Conservation (phyloP, 2,113 vertebrate genomes). For the Atlantisia rogersi region DNA sequence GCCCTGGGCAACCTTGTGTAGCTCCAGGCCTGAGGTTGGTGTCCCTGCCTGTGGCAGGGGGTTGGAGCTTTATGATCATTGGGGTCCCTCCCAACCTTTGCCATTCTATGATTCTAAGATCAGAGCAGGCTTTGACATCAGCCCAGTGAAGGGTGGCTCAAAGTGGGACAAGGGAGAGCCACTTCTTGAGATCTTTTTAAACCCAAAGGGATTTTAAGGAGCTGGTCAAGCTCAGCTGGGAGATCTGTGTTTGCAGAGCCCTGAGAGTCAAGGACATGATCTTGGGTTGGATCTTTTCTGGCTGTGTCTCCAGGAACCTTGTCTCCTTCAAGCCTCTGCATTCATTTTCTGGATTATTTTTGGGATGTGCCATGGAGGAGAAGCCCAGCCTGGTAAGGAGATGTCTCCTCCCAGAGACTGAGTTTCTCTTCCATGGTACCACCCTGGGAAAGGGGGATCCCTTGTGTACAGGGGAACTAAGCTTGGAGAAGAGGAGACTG, state of each 20-base stretch:
- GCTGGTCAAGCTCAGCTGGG: fast-evolving
- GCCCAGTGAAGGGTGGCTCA: background rate
- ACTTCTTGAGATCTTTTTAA: background rate
- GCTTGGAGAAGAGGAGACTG: too few species aligned
- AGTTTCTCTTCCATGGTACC: background rate
- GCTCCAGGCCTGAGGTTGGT: too few species aligned
- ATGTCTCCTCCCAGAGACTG: background rate
- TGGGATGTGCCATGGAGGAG: background rate
- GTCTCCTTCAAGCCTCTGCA: background rate
- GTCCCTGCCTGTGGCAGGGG: too few species aligned
- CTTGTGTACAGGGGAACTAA: background rate
- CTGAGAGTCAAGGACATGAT: background rate
- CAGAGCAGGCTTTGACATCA: background rate
- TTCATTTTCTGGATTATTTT: background rate
- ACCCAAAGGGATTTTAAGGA: background rate
- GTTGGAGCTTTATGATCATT: too few species aligned
- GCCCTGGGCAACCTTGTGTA: too few species aligned
- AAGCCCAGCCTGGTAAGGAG: background rate
- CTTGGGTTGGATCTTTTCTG: background rate
- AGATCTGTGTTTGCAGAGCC: background rate
- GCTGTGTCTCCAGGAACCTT: background rate
- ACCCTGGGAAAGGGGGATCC: background rate
- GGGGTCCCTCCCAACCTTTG: too few species aligned
- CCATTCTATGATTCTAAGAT: background rate
- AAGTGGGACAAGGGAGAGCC: background rate